A percentile compares a stretch with the other conserved stretches of the same genome.
Evolutionary conservation across 2,888 invertebrate species (phyloP).

Genomic region (Dichetophora obliterata): DNA sequence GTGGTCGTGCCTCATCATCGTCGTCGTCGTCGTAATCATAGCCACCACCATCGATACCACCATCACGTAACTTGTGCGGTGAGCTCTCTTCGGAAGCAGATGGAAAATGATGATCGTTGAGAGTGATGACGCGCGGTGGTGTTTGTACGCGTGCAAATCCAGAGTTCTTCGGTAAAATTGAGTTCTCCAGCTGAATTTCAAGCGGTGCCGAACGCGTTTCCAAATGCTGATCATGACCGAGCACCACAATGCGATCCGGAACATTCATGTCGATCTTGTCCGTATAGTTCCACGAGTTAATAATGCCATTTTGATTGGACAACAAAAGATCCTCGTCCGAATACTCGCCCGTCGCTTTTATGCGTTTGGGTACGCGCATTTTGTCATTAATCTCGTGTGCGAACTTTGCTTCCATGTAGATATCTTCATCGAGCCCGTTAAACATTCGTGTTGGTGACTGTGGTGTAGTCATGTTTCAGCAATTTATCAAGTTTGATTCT

Average conservation of each 20-base stretch:
- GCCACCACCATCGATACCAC: conserved; percentile 40
- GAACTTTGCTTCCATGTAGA: conserved; percentile 73
- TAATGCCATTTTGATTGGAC: conserved; percentile 73
- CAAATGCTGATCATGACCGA: conserved; percentile 81
- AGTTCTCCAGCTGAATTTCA: conserved; percentile 88
- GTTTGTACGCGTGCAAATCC: conserved; percentile 86
- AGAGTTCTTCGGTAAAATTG: conserved; percentile 77
- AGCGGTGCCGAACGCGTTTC: conserved; percentile 85
- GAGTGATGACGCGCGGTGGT: conserved; percentile 88
- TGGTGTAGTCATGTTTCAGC: conserved; percentile 73
- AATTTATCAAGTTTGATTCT: too few species aligned
- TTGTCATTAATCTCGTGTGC: conserved; percentile 83
- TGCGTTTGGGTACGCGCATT: conserved; percentile 86
- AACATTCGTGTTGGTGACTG: conserved; percentile 75
- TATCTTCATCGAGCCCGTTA: conserved; percentile 77
- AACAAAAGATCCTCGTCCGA: conserved; percentile 75
- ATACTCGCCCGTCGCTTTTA: conserved; percentile 80
- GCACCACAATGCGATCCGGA: conserved; percentile 91
- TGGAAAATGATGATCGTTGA: conserved; percentile 87
- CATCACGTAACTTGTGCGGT: conserved; percentile 53
- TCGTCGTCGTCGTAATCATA: conserved; percentile 50
- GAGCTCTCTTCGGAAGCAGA: conserved; percentile 74
- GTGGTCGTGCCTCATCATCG: conserved; percentile 58
- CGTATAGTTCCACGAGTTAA: conserved; percentile 76
- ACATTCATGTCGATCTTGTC: conserved; percentile 93